A percentile compares a stretch with the other conserved stretches of the same genome.
Evolutionary conservation across 1,140 invertebrate genomes (phyloP).

Genomic region (Diuraphis noxia): DNA sequence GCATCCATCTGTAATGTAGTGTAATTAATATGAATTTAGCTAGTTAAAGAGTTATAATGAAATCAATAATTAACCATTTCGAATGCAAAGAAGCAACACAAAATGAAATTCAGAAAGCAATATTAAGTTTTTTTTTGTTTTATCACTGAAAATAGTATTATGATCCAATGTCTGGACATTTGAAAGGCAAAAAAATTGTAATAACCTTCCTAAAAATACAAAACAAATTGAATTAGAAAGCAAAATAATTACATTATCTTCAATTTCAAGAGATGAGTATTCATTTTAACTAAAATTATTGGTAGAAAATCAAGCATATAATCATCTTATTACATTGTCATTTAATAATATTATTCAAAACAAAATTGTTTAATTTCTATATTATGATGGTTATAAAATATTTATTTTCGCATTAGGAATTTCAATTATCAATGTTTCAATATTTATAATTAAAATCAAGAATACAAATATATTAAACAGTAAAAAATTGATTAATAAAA

Average conservation of each 20-base stretch:
- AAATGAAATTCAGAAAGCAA: not conserved
- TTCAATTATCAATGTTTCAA: not conserved
- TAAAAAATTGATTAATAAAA: not conserved
- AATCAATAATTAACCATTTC: not conserved
- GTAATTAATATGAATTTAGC: not conserved
- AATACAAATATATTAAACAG: not conserved
- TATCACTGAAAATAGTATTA: not conserved
- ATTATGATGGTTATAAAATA: not conserved
- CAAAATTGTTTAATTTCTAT: not conserved
- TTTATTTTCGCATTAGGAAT: not conserved
- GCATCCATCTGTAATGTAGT: conserved; percentile 4
- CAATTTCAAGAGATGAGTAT: not conserved
- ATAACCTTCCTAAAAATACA: not conserved
- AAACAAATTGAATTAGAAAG: not conserved
- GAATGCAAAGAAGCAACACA: not conserved
- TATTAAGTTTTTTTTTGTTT: not conserved
- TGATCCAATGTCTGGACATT: not conserved
- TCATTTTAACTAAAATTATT: not conserved
- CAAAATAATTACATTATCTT: not conserved
- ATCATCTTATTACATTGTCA: not conserved
- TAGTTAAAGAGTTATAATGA: not conserved
- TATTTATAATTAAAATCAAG: not conserved
- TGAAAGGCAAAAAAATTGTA: not conserved
- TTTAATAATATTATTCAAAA: conserved; percentile 7
- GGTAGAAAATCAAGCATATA: not conserved